Evolutionary conservation across 2,113 vertebrate genomes (phyloP), one percentile per base, ranked within the genome.

Genomic region (Marmota monax): DNA sequence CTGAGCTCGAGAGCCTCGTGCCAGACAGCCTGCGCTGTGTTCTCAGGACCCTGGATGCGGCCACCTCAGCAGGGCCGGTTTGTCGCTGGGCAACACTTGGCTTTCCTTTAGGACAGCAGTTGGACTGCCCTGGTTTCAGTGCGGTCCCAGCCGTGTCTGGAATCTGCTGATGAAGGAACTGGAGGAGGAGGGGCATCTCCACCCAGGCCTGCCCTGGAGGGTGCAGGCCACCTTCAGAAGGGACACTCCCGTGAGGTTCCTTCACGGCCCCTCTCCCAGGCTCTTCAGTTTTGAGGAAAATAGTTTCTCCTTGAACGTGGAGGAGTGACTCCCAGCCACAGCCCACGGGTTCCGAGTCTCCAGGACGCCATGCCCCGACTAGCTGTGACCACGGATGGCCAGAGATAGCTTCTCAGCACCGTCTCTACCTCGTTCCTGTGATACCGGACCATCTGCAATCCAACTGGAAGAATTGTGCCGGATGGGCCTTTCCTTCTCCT

Each of bases 211-310:
- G 51, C 51, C 51, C 48, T 53, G 51, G 12, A 16, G 51, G 51
- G 51, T 53, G 51, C 12, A 53, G 51, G 51, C 12, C 51, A 13
- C 12, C 48, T 48, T 16, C 0, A 29, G 32, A 18, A 25, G 70
- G 22, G 10, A 16, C 5, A 4, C 29, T 17, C 48, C 4, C 34
- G 14, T 0, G 0, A 0, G 10, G 45, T 0, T 9, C 0, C 45
- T 9, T 39, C 1, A 0, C 14, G 2, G 7, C 80, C 32, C 76
- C 23, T 25, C 23, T 25, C 61, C 7, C 61, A 63, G 61, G 61
- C 61, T 4, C 23, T 84, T 58, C 10, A 1, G 2, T 45, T 34
- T 65, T 4, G 70, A 78, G 88, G n/a, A 70, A 23, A 18, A 18
- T 16, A 32, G 23, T 9, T 34, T 56, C 34, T 7, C 63, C 74